Evolutionary conservation across 1,140 invertebrate genomes (phyloP).

Genomic region (Lineus longissimus): DNA sequence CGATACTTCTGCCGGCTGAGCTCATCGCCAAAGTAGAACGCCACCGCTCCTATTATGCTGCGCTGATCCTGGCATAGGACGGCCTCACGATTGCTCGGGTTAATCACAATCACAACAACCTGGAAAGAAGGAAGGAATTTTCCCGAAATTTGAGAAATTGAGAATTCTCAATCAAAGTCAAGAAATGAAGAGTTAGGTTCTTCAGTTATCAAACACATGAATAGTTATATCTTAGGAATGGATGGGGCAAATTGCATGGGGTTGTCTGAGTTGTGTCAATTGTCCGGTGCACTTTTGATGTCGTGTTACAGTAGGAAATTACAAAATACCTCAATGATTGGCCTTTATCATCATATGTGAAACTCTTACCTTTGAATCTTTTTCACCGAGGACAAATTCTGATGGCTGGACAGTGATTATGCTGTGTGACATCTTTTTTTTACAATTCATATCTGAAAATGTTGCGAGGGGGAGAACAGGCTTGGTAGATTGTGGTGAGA

Average conservation of each 20-base stretch:
- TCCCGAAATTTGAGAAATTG: no score
- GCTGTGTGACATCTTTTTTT: constrained; percentile 15
- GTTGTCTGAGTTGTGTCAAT: no score
- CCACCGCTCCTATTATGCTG: constrained; percentile 24
- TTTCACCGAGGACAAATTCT: constrained; percentile 24
- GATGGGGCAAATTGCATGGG: no score
- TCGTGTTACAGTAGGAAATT: no score
- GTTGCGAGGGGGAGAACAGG: neutral
- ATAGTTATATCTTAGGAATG: no score
- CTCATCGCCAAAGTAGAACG: constrained; percentile 34
- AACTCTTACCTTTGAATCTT: constrained; percentile 20
- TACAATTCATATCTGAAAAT: constrained; percentile 24
- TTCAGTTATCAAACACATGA: neutral
- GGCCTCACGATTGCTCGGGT: constrained; percentile 24
- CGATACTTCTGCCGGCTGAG: constrained; percentile 26
- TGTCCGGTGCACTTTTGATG: no score
- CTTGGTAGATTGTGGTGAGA: neutral
- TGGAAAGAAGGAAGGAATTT: constrained; percentile 9
- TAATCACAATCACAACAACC: constrained; percentile 28
- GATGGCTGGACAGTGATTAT: constrained; percentile 26
- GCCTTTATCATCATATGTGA: no score
- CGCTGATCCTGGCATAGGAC: constrained; percentile 20
- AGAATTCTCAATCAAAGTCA: neutral
- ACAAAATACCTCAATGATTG: no score
- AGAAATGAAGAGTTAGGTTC: neutral